phyloP scores from a whole-genome alignment of 2,797 vertebrate species.

The Syngnathus rostellatus region DNA sequence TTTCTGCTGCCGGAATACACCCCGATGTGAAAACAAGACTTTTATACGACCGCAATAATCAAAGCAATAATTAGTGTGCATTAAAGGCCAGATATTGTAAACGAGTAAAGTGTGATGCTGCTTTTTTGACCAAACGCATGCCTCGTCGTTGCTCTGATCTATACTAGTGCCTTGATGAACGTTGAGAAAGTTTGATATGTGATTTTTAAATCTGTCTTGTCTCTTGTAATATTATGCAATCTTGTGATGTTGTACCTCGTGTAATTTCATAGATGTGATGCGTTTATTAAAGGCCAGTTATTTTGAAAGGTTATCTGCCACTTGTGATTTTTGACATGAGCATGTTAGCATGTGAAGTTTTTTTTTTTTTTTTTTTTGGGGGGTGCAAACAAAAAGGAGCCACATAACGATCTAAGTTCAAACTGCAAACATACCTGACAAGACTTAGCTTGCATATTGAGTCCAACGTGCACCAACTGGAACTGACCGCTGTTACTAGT shows the following conservation, averaged over 20 bases:
- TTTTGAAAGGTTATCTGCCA: not conserved
- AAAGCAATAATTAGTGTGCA: constrained; percentile 52
- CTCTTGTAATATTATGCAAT: constrained; percentile 34
- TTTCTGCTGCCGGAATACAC: constrained; percentile 33
- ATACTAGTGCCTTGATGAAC: constrained; percentile 47
- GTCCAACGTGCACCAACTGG: not conserved
- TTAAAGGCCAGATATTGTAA: constrained; percentile 37
- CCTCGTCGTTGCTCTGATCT: constrained; percentile 20
- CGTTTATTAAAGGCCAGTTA: not conserved
- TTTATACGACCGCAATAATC: constrained; percentile 52
- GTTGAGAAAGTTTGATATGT: not conserved
- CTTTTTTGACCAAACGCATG: constrained; percentile 48
- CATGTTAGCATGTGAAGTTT: not conserved
- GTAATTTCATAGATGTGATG: not conserved
- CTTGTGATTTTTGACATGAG: not conserved
- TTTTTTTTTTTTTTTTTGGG: no score
- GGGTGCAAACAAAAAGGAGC: no score
- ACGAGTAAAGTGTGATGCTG: constrained; percentile 18
- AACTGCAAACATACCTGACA: not conserved
- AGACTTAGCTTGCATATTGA: not conserved
- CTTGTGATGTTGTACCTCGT: constrained; percentile 24
- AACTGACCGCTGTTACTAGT: no score
- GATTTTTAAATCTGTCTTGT: not conserved
- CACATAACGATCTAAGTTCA: not conserved
- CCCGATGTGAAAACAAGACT: constrained; percentile 34